Conservation (phyloP, 1,140 invertebrate genomes). For the Latrodectus geometricus region DNA sequence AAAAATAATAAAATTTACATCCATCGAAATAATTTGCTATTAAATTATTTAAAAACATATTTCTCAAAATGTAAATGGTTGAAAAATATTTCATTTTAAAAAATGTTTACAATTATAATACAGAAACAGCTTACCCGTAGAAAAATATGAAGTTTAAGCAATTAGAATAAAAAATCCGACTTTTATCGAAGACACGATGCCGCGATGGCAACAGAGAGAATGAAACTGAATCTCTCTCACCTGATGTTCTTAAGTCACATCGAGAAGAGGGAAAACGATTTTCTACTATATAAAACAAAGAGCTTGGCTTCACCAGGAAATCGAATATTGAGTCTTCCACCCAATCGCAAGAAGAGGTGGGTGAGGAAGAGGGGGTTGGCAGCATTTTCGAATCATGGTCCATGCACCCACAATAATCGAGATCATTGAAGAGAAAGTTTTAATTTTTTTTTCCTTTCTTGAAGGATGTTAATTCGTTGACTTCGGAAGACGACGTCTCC, state of each 20-base stretch:
- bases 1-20: too few relatives aligned
- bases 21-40: too few relatives aligned
- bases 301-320: slow-evolving; percentile 33
- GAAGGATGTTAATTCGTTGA: slow-evolving; percentile 2
- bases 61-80: too few relatives aligned
- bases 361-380: background rate
- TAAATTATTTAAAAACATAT: too few relatives aligned
- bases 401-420: background rate
- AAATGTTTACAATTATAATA: background rate
- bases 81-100: background rate
- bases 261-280: slow-evolving; percentile 39
- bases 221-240: slow-evolving; percentile 2
- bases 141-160: background rate
- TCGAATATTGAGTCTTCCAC: background rate
- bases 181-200: background rate
- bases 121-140: background rate
- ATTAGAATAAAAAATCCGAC: background rate
- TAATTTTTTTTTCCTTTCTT: slow-evolving; percentile 4
- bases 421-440: background rate
- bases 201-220: slow-evolving; percentile 22
- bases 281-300: slow-evolving; percentile 3
- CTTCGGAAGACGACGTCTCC: background rate
- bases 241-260: slow-evolving; percentile 43
- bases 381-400: background rate
- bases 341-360: slow-evolving; percentile 10